phyloP scores from a whole-genome alignment of 2,113 vertebrate genomes.

The Brevimyrus niger region DNA sequence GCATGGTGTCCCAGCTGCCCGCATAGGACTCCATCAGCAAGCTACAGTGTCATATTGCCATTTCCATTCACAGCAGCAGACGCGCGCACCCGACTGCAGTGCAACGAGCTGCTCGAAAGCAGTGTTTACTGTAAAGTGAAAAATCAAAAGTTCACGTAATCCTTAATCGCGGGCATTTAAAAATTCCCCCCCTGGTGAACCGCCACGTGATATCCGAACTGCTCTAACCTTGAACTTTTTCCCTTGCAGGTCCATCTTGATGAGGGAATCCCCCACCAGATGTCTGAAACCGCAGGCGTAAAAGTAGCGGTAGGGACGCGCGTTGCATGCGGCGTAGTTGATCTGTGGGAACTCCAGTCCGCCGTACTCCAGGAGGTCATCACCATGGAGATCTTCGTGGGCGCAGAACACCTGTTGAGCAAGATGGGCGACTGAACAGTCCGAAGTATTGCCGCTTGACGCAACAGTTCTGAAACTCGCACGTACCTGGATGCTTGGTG shows the following conservation, averaged over 20 bases:
- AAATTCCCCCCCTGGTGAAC: neutral
- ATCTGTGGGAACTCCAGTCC: constrained; percentile 90
- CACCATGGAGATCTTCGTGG: constrained; percentile 71
- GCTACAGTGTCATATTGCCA: neutral
- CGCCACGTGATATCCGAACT: neutral
- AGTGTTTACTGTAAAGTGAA: neutral
- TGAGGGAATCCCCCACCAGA: constrained; percentile 76
- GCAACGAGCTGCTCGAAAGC: neutral
- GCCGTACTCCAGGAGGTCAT: constrained; percentile 65
- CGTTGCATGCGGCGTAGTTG: constrained; percentile 68
- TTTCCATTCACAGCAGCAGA: neutral
- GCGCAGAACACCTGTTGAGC: constrained; percentile 75
- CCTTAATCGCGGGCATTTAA: neutral
- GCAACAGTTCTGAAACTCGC: neutral
- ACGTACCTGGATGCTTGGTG: neutral
- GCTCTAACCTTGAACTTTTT: constrained; percentile 71
- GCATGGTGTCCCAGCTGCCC: constrained; percentile 29
- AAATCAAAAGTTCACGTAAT: neutral
- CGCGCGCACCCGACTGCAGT: no score
- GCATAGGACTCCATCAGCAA: neutral
- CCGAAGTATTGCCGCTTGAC: neutral
- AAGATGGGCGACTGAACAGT: neutral
- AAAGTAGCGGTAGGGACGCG: constrained; percentile 75
- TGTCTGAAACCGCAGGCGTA: constrained; percentile 85
- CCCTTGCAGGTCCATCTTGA: constrained; percentile 79